A percentile compares a stretch with the other conserved stretches of the same genome.
phyloP scores from a whole-genome alignment of 2,113 vertebrate genomes.

The Amblyornis subalaris region DNA sequence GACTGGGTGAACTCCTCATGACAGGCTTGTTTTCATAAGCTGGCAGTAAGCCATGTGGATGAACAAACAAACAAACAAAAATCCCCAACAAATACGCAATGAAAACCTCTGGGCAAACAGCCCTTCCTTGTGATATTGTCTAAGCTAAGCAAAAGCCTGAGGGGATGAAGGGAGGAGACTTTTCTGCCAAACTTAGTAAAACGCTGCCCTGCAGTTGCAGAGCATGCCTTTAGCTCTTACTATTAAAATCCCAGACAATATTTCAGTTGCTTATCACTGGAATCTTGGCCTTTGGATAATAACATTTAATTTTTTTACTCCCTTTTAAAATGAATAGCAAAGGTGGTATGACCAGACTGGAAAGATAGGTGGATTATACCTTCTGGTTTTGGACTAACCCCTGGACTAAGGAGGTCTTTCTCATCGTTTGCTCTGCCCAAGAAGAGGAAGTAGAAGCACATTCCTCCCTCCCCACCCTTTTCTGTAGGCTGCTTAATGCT shows the following conservation, averaged over 20 bases:
- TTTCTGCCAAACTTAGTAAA: constrained; percentile 14
- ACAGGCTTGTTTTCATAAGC: constrained; percentile 36
- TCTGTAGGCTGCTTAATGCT: constrained; percentile 40
- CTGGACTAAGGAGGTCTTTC: not conserved
- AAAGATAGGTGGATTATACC: not conserved
- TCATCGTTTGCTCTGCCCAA: not conserved
- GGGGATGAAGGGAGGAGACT: constrained; percentile 30
- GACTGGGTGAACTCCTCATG: constrained; percentile 30
- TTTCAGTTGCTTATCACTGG: constrained; percentile 1
- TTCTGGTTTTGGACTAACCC: not conserved
- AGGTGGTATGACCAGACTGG: not conserved
- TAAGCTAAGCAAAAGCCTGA: constrained; percentile 45
- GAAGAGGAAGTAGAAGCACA: constrained; percentile 26
- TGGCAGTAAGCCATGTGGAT: constrained; percentile 4
- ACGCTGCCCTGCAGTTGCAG: not conserved
- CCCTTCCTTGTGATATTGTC: constrained; percentile 63
- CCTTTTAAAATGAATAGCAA: not conserved
- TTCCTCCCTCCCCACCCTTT: constrained; percentile 20
- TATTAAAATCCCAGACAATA: not conserved
- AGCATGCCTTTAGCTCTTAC: not conserved
- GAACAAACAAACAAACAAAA: constrained; percentile 65
- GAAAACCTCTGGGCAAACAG: constrained; percentile 59
- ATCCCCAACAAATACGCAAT: constrained; percentile 20
- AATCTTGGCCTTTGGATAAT: constrained; percentile 27
- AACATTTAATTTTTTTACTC: not conserved